Evolutionary conservation across 2,113 vertebrate genomes (phyloP), one percentile per base, ranked within the genome.

Genomic region (Morone saxatilis): DNA sequence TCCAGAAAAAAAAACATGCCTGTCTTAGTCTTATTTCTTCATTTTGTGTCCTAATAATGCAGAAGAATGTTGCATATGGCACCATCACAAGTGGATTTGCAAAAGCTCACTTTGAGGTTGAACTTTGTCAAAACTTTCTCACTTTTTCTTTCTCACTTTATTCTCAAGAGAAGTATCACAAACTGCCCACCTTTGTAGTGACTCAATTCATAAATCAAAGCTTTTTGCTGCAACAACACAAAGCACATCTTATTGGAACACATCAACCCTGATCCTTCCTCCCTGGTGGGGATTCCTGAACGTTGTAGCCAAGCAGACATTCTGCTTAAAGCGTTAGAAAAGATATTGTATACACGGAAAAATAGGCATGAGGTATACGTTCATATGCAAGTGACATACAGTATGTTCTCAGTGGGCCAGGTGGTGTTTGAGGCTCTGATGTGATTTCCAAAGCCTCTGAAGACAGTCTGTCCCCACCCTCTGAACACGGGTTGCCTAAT

Each of bases 401-500:
- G 59, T 70, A 6, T 36, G 56, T 86, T 92, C 85, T 91, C 86
- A 83, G 83, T n/a, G 36, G 85, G 36, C 80, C 86, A 87, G 88
- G 91, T 91, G 85, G 73, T 57, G 75, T 40, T 80, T 22, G 80
- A 79, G 57, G 75, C 85, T 83, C 85, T 72, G 82, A 91, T 80
- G 78, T 85, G 86, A 91, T 85, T 91, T 89, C 66, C 38, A 79
- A 87, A 90, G 73, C 72, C 89, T 88, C 89, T 56, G 80, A 88
- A 93, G 88, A 93, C 78, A 73, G 75, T 82, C 80, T 71, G 48
- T 86, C 91, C 86, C 87, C 91, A 92, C 91, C 77, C 85, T 85
- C 86, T 86, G 87, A 87, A 93, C 90, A 91, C 73, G 19, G 50
- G 67, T 76, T 83, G 79, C 84, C 91, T 94, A 93, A 94, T 91